Conservation (phyloP, 2,888 invertebrate genomes). For the Polia nebulosa region DNA sequence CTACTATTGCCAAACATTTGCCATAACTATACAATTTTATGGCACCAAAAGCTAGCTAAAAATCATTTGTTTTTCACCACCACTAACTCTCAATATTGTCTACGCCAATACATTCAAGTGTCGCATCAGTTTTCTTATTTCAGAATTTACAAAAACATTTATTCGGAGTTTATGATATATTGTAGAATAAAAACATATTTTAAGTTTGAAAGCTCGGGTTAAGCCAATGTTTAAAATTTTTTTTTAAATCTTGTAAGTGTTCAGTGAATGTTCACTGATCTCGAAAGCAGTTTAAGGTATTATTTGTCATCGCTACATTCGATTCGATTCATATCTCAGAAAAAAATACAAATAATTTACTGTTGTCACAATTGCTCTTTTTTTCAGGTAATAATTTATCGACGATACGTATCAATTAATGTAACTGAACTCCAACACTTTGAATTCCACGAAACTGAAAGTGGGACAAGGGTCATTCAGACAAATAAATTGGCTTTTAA, state of each 20-base stretch:
- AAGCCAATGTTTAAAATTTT: slow-evolving; percentile 47
- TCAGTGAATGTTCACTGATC: slow-evolving; percentile 56
- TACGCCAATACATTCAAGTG: slow-evolving; percentile 1
- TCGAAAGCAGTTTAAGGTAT: slow-evolving; percentile 43
- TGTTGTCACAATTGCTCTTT: not conserved
- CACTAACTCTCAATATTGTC: not conserved
- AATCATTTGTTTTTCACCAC: not conserved
- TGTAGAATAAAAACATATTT: slow-evolving; percentile 19
- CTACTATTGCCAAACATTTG: not conserved
- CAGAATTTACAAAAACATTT: not conserved
- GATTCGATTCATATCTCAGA: slow-evolving; percentile 7
- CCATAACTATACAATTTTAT: not conserved
- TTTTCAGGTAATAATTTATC: not conserved
- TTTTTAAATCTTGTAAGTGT: slow-evolving; percentile 24
- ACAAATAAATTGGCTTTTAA: slow-evolving; percentile 1
- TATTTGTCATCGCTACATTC: slow-evolving; percentile 45
- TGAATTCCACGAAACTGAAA: not conserved
- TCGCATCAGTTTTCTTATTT: not conserved
- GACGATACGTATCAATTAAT: slow-evolving; percentile 1
- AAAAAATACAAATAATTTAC: not conserved
- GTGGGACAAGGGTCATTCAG: too few relatives aligned
- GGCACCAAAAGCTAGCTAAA: not conserved
- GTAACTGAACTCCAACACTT: not conserved
- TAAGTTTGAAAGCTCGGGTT: slow-evolving; percentile 19
- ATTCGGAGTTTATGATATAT: slow-evolving; percentile 11